Evolutionary conservation across 2,797 vertebrate species (phyloP), one percentile per base, ranked within the genome.

Genomic region (Molossus molossus): DNA sequence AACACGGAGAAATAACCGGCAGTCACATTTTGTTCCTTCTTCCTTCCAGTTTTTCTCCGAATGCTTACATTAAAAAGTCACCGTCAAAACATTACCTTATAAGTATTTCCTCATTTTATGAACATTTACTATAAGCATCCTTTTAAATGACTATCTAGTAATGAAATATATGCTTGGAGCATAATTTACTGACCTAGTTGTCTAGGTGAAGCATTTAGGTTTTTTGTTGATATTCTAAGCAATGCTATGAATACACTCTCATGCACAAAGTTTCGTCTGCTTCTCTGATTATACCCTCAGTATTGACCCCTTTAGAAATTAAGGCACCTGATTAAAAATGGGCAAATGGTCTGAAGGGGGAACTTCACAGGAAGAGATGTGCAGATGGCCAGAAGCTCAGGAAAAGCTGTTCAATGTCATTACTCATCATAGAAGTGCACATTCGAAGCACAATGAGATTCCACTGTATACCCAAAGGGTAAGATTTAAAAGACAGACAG

Each of bases 1-100:
- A 87, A 50, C 55, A 89, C 91, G 45, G 88, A 92, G 72, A 90
- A 82, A 92, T 77, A 82, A 62, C 81, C n/a, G 29, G 27, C 76
- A 23, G 40, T 70, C 65, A 85, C 17, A 33, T 33, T 83, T 76
- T n/a, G 58, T 67, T 57, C 23, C n/a, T 80, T 92, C n/a, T 80
- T 75, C 48, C 64, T 57, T 48, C 50, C n/a, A 55, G 45, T 73
- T 93, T 64, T 82, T 69, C 45, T 82, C 86, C 87, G 90, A 79
- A 57, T 53, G 53, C 7, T 96, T 88, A 53, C 33, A 9, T 90
- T 89, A 29, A 50, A 83, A 77, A 91, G 86, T 79, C 70, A 69
- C 57, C 64, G 53, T 83, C 40, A 55, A 88, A 81, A 70, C 14
- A 86, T 85, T 50, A 69, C 33, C 11, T 89, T 83, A 37, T 10